phyloP scores from a whole-genome alignment of 2,113 vertebrate species.

The Anolis sagrei region DNA sequence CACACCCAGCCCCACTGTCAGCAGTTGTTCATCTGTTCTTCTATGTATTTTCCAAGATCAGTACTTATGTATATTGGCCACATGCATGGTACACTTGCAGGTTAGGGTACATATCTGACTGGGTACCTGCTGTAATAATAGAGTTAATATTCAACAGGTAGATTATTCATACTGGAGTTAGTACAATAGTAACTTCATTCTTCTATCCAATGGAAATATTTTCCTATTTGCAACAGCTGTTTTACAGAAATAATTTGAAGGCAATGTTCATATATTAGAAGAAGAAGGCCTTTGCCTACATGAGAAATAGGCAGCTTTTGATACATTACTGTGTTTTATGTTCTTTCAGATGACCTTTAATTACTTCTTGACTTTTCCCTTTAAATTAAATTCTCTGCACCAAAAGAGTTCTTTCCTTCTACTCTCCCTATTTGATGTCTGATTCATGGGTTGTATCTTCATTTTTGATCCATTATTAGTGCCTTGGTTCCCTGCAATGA shows the following conservation, averaged over 20 bases:
- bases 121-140: no score
- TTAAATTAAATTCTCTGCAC: constrained; percentile 18
- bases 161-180: not conserved
- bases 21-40: no score
- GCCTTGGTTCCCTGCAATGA: constrained; percentile 22
- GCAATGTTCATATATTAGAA: not conserved
- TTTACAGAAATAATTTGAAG: not conserved
- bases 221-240: no score
- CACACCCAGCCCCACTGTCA: no score
- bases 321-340: constrained; percentile 41
- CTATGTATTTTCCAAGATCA: no score
- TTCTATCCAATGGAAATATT: not conserved
- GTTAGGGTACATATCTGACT: no score
- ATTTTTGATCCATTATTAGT: not conserved
- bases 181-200: not conserved
- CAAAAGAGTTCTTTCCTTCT: not conserved
- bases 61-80: no score
- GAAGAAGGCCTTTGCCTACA: not conserved
- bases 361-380: constrained; percentile 13
- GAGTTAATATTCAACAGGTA: not conserved
- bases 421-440: not conserved
- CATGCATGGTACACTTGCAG: no score
- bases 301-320: constrained; percentile 26
- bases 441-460: not conserved
- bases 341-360: constrained; percentile 49